These are phyloP conservation scores for Esox masquinongy DNA, from an alignment of 2,797 vertebrate species.

Conservation along the genomic window DNA sequence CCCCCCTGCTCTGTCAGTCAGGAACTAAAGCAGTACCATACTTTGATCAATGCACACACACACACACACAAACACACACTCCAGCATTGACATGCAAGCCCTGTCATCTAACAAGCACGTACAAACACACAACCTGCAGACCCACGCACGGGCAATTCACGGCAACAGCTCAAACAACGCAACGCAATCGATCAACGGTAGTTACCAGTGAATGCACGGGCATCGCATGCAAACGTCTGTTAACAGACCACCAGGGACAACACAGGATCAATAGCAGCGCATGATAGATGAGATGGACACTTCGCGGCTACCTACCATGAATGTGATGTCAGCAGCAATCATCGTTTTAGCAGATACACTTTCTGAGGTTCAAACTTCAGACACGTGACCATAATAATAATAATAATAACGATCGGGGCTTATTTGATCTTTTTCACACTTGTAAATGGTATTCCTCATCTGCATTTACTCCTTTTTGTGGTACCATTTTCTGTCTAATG, in stretches of 20 bases:
- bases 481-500: too few species aligned
- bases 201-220: conserved; percentile 3
- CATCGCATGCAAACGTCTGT: not conserved
- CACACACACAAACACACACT: conserved; percentile 24
- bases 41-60: conserved; percentile 62
- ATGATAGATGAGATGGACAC: conserved; percentile 49
- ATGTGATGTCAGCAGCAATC: not conserved
- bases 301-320: not conserved
- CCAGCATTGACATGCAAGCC: conserved; percentile 11
- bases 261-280: conserved; percentile 55
- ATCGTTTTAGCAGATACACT: not conserved
- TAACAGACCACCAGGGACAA: conserved; percentile 24
- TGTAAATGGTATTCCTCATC: too few species aligned
- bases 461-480: too few species aligned
- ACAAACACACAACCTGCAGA: conserved; percentile 25
- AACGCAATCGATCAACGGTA: conserved; percentile 15
- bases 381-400: not conserved
- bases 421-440: too few species aligned
- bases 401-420: too few species aligned
- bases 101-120: conserved; percentile 35
- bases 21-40: conserved; percentile 57
- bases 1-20: conserved; percentile 50
- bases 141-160: conserved; percentile 7
- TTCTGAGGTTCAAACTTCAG: not conserved
- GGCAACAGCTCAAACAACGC: conserved; percentile 32